Evolutionary conservation across 2,797 vertebrate genomes (phyloP), one percentile per base, ranked within the genome.

Genomic region (Spheniscus humboldti): DNA sequence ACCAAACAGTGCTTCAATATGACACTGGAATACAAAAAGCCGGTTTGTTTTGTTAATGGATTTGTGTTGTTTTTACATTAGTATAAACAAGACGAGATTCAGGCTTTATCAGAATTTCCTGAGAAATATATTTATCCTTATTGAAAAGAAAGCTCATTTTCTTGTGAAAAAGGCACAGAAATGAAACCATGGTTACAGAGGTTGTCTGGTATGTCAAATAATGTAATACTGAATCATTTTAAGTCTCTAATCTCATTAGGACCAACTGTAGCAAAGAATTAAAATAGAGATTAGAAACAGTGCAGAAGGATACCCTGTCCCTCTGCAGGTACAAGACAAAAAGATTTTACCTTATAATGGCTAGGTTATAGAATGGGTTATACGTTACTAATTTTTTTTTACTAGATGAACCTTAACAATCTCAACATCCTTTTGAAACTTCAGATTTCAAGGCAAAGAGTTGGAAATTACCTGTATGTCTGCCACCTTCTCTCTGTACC

Each of bases 151-250:
- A 55, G 63, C 52, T 80, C 56, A 24, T 24, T 57, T 85, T 75
- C 82, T 48, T 1, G 4, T 48, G 43, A 17, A 31, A 60, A 31
- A 69, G 39, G 66, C 66, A 69, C 3, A 6, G 4, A 71, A 15
- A 30, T 9, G 91, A 90, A 96, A 80, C 95, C 94, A 87, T 92
- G 95, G 91, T 87, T 69, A 94, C 91, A 85, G 45, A 12, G 55
- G 74, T 47, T 6, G 52, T 20, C 88, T 59, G 22, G 50, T 62
- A 20, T 56, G 76, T 60, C 91, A 52, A 93, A 84, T 33, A 95
- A 64, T 31, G 75, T 33, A 55, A 7, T 18, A 5, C 59, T 9
- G 67, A 77, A 63, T 20, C 47, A n/a, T 31, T 41, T 30, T 5
- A 64, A 55, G 22, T 11, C 76, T 72, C 64, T 41, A 18, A 64